These are phyloP conservation scores for Rosalia funebris DNA, from an alignment of 2,888 invertebrate species.

Conservation along the genomic window DNA sequence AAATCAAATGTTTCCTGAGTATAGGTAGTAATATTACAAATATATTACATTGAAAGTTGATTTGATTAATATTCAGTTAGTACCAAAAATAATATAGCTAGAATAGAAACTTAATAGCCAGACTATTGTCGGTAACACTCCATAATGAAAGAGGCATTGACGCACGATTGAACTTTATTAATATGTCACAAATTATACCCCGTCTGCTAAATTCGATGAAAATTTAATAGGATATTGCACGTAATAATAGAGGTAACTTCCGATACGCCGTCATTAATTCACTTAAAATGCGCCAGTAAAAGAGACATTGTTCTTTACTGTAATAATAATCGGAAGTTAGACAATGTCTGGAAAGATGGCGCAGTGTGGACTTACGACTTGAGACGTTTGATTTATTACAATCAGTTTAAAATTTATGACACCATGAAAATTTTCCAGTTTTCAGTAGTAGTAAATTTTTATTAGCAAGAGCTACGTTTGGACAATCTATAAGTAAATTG, in stretches of 20 bases:
- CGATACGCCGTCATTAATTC: constrained; percentile 10
- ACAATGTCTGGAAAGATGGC: constrained; percentile 17
- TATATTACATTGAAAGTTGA: no score
- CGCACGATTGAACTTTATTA: constrained; percentile 1
- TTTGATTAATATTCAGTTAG: no score
- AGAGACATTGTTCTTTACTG: constrained; percentile 14
- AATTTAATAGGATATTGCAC: constrained; percentile 13
- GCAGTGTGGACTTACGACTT: constrained; percentile 8
- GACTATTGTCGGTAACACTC: no score
- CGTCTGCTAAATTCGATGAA: neutral
- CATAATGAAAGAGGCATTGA: no score
- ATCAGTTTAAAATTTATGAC: constrained; percentile 11
- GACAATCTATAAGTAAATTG: no score
- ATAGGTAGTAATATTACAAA: no score
- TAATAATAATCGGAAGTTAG: constrained; percentile 12
- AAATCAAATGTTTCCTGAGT: no score
- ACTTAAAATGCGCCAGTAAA: constrained; percentile 17
- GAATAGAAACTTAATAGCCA: no score
- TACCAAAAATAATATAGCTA: no score
- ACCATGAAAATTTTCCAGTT: constrained; percentile 13
- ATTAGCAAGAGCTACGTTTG: neutral
- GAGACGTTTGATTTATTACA: constrained; percentile 8
- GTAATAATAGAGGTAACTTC: constrained; percentile 7
- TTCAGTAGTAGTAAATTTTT: constrained; percentile 10
- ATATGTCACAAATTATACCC: constrained; percentile 16